A percentile compares a stretch with the other conserved stretches of the same genome.
Conservation (phyloP, 2,888 invertebrate genomes). For the Athrips mouffetella region DNA sequence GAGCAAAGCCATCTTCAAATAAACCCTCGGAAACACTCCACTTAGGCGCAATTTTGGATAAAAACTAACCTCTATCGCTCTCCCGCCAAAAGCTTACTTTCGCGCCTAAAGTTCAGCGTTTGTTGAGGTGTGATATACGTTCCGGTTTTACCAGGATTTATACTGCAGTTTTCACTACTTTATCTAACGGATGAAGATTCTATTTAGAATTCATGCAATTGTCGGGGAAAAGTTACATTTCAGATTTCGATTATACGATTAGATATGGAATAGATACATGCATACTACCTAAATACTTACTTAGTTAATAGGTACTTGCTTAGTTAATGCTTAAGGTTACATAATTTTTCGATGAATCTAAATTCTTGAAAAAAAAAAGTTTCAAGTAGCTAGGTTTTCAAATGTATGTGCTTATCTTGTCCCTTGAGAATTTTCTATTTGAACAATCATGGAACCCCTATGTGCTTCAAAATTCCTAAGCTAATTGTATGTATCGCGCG, state of each 20-base stretch:
- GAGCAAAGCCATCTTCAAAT: slow-evolving; percentile 65
- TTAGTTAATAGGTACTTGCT: no score
- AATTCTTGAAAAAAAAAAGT: no score
- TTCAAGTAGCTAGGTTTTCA: no score
- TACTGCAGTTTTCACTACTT: neutral
- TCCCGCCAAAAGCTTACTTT: slow-evolving; percentile 51
- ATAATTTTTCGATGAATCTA: no score
- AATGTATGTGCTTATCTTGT: no score
- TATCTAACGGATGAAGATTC: neutral
- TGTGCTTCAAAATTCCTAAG: slow-evolving; percentile 53
- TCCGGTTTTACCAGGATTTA: neutral
- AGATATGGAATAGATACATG: no score
- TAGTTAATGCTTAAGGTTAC: no score
- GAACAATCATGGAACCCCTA: slow-evolving; percentile 4
- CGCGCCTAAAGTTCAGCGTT: slow-evolving; percentile 49
- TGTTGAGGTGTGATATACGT: slow-evolving; percentile 35
- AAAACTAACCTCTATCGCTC: slow-evolving; percentile 55
- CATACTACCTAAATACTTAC: no score
- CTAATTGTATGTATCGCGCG: slow-evolving; percentile 73
- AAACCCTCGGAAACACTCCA: slow-evolving; percentile 68
- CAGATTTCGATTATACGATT: no score
- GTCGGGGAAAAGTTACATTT: no score
- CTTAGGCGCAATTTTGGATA: slow-evolving; percentile 55
- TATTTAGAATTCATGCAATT: no score
- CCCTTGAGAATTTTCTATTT: slow-evolving; percentile 10